A percentile compares a stretch with the other conserved stretches of the same genome.
Evolutionary conservation across 2,797 vertebrate species (phyloP).

Genomic region (Staurois parvus): DNA sequence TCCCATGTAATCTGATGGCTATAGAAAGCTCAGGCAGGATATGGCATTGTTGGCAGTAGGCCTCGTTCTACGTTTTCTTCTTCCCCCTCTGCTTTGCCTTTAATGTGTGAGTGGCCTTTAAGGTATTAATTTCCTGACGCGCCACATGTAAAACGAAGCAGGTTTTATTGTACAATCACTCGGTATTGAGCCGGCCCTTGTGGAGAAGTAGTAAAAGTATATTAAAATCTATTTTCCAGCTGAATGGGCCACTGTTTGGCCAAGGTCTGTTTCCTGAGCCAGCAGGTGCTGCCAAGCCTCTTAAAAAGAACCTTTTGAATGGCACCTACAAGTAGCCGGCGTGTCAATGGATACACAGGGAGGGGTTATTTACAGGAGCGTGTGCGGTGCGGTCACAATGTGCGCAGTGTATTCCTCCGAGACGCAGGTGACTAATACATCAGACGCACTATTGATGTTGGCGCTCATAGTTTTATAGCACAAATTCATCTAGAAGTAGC

Average conservation of each 20-base stretch:
- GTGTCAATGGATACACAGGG: not conserved
- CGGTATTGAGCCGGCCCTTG: not conserved
- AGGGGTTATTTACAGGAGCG: slow-evolving; percentile 6
- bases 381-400: not conserved
- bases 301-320: slow-evolving; percentile 9
- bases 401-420: not conserved
- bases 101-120: too few relatives aligned
- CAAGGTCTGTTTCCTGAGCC: slow-evolving; percentile 20
- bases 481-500: too few relatives aligned
- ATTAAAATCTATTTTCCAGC: not conserved
- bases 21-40: too few relatives aligned
- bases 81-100: too few relatives aligned
- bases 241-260: slow-evolving; percentile 43
- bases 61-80: not conserved
- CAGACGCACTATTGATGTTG: not conserved
- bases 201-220: slow-evolving; percentile 1
- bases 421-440: not conserved
- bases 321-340: not conserved
- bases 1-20: too few relatives aligned
- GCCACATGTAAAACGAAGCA: not conserved
- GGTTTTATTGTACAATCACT: not conserved
- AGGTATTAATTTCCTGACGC: slow-evolving; percentile 21
- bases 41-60: slow-evolving; percentile 61
- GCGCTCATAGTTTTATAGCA: not conserved
- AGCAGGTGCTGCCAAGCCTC: slow-evolving; percentile 19